These are phyloP conservation scores for Microctenopoma stevenorrisi DNA, from an alignment of 2,797 vertebrate genomes.

Conservation along the genomic window DNA sequence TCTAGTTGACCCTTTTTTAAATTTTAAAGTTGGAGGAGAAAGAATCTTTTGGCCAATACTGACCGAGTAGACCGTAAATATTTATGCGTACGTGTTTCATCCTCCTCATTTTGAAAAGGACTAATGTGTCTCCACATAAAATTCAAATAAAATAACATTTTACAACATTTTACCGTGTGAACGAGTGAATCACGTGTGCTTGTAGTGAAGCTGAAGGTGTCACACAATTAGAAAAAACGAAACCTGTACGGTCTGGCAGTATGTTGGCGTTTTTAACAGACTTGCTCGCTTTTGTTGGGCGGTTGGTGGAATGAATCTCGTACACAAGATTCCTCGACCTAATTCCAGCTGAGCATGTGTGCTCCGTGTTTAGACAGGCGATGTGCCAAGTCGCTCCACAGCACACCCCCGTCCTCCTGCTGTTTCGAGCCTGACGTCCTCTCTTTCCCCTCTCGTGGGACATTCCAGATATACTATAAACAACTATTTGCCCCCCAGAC, in stretches of 20 bases:
- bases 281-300: conserved; percentile 8
- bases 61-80: not conserved
- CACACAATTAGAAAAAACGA: not conserved
- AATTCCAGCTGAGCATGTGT: conserved; percentile 64
- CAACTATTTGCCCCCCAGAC: conserved; percentile 69
- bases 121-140: not conserved
- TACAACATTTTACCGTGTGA: no score
- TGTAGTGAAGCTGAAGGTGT: not conserved
- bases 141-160: not conserved
- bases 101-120: not conserved
- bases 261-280: conserved; percentile 10
- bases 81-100: not conserved
- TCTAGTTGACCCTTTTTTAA: not conserved
- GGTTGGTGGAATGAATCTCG: conserved; percentile 31
- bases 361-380: conserved; percentile 67
- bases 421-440: conserved; percentile 23
- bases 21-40: not conserved
- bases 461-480: conserved; percentile 80
- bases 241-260: not conserved
- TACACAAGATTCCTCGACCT: conserved; percentile 66
- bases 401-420: conserved; percentile 41
- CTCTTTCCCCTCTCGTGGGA: conserved; percentile 34
- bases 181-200: not conserved
- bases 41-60: not conserved
- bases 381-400: conserved; percentile 71